Evolutionary conservation across 1,140 invertebrate genomes (phyloP), one percentile per base, ranked within the genome.

Genomic region (Nilaparvata lugens): DNA sequence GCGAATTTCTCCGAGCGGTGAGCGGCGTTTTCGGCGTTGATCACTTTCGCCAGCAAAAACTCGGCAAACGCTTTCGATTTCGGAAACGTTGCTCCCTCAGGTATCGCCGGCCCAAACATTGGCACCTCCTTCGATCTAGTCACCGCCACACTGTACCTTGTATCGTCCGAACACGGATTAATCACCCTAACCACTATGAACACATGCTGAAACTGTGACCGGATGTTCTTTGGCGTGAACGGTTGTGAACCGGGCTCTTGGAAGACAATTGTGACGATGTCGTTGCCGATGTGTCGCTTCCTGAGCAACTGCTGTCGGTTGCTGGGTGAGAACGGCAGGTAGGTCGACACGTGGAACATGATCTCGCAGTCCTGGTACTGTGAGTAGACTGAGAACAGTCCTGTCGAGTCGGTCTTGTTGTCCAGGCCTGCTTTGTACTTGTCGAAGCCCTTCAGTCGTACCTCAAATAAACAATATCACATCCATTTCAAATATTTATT

Each of bases 181-280:
- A 91, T 82, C 4, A 85, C 93, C 67, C 85, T 79, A 1, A 98
- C 89, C 51, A 98, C 83, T 66, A 98, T 91, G 73, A 98, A 98
- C n/a, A 98, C 95, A 73, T 97, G 95, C 73, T 97, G 94, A 75
- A 97, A 97, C 72, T 97, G 93, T 18, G 93, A 96, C 56, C 94
- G 81, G 67, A 97, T 95, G 68, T 89, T 88, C 63, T 89, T 86
- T 28, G 93, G 94, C 62, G 91, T 95, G 73, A 95, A 98, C 1
- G 94, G 91, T 43, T 88, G 78, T 35, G 94, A 89, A 57, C 93
- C 94, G 0, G 93, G 92, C 75, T 98, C 94, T 85, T 97, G 95
- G 79, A 95, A 96, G 45, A 96, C 89, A 67, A 95, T 93, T 5
- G 92, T 96, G n/a, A 95, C 92, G 72, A 95, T 95, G 74, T 95